Evolutionary conservation across 2,797 vertebrate species (phyloP), one percentile per base, ranked within the genome.

Genomic region (Chaunax sp.): DNA sequence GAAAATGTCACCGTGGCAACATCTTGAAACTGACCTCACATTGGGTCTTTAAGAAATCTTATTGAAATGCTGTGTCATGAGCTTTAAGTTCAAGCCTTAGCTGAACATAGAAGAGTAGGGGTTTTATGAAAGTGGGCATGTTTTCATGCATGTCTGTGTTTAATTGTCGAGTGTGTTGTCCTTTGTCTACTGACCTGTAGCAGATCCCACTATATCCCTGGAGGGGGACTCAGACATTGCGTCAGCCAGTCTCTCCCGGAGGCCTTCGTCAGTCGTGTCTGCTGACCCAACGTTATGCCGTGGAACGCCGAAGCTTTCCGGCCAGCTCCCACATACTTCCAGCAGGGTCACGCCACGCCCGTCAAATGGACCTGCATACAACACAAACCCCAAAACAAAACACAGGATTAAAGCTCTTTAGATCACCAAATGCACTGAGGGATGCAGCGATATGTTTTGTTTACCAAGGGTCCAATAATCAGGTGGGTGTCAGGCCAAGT

Each of bases 251-350:
- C 97, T 95, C 85, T 99, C 98, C 20, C 97, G 92, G 35, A 99
- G 95, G 54, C 97, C 97, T 87, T 99, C 98, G 50, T 99, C 98
- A 0, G 94, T 94, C 85, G 93, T 92, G 67, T 99, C 98, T 43
- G 94, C 88, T 22, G 96, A 97, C 30, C 95, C 92, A 82, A 96
- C 89, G 52, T 72, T 84, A 87, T 99, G 97, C 15, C 96, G 94
- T 0, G 90, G 90, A 30, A 98, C 92, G 7, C 96, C 95, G 0
- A 98, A 98, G 90, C 93, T 98, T 89, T 99, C 98, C 0, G 98
- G 97, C 98, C 98, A 99, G 90, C 98, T 99, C 69, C 97, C 97
- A 0, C 96, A 99, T 58, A 99, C 97, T 86, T 99, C 98, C 87
- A 99, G 93, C 83, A 99, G 90, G 57, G 97, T 99, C 87, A 99